Evolutionary conservation across 2,888 invertebrate species (phyloP), one percentile per base, ranked within the genome.

Genomic region (Mythimna lalbum): DNA sequence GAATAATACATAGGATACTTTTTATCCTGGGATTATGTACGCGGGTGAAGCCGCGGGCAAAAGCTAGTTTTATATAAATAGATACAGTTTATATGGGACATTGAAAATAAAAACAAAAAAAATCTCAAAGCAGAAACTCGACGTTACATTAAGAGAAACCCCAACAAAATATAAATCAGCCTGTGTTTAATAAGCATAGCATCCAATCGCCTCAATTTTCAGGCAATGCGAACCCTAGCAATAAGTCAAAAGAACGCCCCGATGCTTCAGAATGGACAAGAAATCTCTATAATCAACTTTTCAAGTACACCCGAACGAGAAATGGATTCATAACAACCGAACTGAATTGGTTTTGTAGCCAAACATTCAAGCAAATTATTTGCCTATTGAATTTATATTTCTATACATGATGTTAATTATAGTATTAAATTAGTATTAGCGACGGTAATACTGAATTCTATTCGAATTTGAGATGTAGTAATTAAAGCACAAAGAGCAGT

Each of bases 361-460:
- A 74, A 79, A 39, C 47, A 52, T 63, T 53, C 57, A 43, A 19
- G 74, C n/a, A 80, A 76, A 79, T 63, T 63, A 63, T 27, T 79
- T 66, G 19, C 53, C 49, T 55, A 79, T 74, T 76, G 53, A 79
- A 76, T 79, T 53, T 74, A 50, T 39, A 36, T 63, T 74, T 79
- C 59, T 59, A 62, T 53, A 73, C 50, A 79, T 23, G 60, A 53
- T 63, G 59, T 59, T 79, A 71, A 76, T 78, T 49, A 59, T 19
- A 63, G 56, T 52, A 27, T 55, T 27, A 27, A 27, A 27, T 27
- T 49, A 53, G 65, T 64, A 65, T 63, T 53, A 62, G 7, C 50
- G 12, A 31, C 27, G 52, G 39, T 55, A 59, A 43, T 43, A 43
- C 43, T 43, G 17, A 43, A 60, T 74, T 33, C 50, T 17, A 50